Percentiles rank a stretch among this genome's conserved stretches.
These are phyloP conservation scores for Marmota flaviventris DNA, from an alignment of 2,113 vertebrate species.

Conservation along the genomic window DNA sequence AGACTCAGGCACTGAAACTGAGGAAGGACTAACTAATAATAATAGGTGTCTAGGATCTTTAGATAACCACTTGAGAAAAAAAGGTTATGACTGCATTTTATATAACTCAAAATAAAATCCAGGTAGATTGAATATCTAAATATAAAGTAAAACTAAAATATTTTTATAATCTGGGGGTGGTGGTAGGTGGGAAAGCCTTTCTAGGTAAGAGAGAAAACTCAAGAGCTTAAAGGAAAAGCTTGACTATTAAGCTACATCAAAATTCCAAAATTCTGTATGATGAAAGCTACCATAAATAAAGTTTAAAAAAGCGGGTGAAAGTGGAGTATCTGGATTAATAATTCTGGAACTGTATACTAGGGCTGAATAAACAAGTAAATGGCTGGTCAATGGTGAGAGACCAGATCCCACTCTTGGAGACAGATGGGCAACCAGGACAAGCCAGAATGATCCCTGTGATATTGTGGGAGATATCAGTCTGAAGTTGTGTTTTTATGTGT, in stretches of 20 bases:
- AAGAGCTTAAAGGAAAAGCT: constrained; percentile 30
- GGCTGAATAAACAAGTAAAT: not conserved
- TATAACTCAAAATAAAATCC: constrained; percentile 41
- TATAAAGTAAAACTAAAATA: constrained; percentile 39
- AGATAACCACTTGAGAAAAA: not conserved
- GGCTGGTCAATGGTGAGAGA: not conserved
- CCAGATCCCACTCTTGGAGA: not conserved
- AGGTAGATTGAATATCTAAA: constrained; percentile 22
- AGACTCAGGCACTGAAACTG: not conserved
- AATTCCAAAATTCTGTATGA: not conserved
- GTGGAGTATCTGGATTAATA: not conserved
- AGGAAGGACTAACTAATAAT: not conserved
- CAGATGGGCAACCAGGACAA: not conserved
- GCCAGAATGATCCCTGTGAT: not conserved
- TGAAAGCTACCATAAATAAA: constrained; percentile 10
- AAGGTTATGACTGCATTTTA: not conserved
- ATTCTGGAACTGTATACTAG: not conserved
- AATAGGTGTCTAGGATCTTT: not conserved
- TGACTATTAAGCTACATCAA: not conserved
- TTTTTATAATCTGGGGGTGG: not conserved
- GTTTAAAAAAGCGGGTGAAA: constrained; percentile 4
- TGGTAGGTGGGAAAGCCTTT: not conserved
- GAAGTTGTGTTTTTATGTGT: not conserved
- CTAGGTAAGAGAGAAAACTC: constrained; percentile 41
- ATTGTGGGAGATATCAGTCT: not conserved